phyloP scores from a whole-genome alignment of 2,113 vertebrate species.

The Paratilapia polleni region DNA sequence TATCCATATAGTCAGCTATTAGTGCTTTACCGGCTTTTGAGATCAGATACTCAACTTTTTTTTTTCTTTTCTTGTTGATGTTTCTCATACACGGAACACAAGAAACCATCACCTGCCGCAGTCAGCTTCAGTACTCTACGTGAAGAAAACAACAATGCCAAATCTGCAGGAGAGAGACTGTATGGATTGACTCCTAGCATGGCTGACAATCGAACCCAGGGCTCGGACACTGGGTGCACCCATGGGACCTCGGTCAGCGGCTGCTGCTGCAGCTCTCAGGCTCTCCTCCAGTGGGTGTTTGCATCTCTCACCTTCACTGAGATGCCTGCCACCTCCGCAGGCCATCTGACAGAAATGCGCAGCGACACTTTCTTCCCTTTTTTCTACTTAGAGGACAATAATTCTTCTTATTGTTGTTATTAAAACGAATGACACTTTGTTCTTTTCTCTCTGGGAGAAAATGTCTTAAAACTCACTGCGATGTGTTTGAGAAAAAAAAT shows the following conservation, averaged over 20 bases:
- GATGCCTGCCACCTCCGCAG: slow-evolving; percentile 73
- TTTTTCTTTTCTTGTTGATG: slow-evolving; percentile 15
- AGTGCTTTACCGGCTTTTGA: slow-evolving; percentile 53
- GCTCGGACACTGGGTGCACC: slow-evolving; percentile 21
- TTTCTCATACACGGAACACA: slow-evolving; percentile 47
- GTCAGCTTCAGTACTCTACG: slow-evolving; percentile 59
- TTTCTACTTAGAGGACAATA: slow-evolving; percentile 71
- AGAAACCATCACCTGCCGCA: slow-evolving; percentile 65
- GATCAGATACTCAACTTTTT: slow-evolving; percentile 52
- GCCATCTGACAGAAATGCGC: slow-evolving; percentile 78
- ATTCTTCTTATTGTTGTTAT: slow-evolving; percentile 65
- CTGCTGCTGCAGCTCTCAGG: slow-evolving; percentile 64
- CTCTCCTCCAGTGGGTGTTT: slow-evolving; percentile 72
- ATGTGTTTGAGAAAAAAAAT: slow-evolving; percentile 38
- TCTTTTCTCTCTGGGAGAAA: slow-evolving; percentile 70
- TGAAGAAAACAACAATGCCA: slow-evolving; percentile 73
- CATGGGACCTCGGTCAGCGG: slow-evolving; percentile 48
- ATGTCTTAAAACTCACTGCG: slow-evolving; percentile 77
- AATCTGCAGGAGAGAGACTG: slow-evolving; percentile 66
- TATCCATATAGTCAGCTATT: slow-evolving; percentile 61
- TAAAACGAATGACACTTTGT: slow-evolving; percentile 64
- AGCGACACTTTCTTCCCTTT: slow-evolving; percentile 84
- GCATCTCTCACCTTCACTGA: slow-evolving; percentile 72
- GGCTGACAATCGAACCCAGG: slow-evolving; percentile 59
- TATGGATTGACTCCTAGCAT: slow-evolving; percentile 46